A percentile compares a stretch with the other conserved stretches of the same genome.
Evolutionary conservation across 2,113 vertebrate genomes (phyloP).

Genomic region (western clawed frog (Xenopus tropicalis)): UCB_Xtro_10.0 CM004443.2:79536001-79536500

Average conservation of each 20-base stretch:
- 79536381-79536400: conserved; percentile 60
- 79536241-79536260: conserved; percentile 34
- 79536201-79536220: too few relatives aligned
- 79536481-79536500: too few relatives aligned
- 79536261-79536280: conserved; percentile 37
- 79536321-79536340: conserved; percentile 34
- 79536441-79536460: conserved; percentile 5
- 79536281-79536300: conserved; percentile 58
- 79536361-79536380: conserved; percentile 49
- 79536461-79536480: not conserved
- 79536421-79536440: conserved; percentile 36
- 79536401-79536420: conserved; percentile 48
- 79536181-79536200: too few relatives aligned
- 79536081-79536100: too few relatives aligned
- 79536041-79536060: too few relatives aligned
- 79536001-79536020: too few relatives aligned
- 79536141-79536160: too few relatives aligned
- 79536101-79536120: too few relatives aligned
- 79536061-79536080: too few relatives aligned
- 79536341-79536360: conserved; percentile 48
- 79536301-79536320: conserved; percentile 54
- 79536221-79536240: not conserved
- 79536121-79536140: too few relatives aligned
- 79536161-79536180: too few relatives aligned
- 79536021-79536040: too few relatives aligned